phyloP scores from a whole-genome alignment of 2,113 vertebrate genomes.

The Carettochelys insculpta region DNA sequence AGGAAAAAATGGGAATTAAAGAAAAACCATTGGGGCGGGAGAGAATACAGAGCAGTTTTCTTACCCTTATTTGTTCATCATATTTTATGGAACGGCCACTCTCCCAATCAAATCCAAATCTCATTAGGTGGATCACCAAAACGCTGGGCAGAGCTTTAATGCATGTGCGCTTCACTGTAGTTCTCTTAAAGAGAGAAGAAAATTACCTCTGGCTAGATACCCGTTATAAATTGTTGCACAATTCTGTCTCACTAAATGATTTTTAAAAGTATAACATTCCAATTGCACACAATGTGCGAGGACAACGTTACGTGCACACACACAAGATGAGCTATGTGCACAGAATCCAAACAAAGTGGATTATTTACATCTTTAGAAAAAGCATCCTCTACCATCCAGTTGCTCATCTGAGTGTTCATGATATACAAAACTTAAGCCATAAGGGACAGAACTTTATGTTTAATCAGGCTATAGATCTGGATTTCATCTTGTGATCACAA shows the following conservation, averaged over 20 bases:
- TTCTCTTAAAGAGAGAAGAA: constrained; percentile 84
- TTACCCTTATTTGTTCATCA: constrained; percentile 97
- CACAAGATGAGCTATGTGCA: fast-evolving
- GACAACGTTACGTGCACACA: fast-evolving
- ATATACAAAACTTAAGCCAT: background rate
- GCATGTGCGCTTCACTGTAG: constrained; percentile 96
- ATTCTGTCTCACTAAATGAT: background rate
- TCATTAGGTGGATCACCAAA: constrained; percentile 97
- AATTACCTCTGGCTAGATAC: constrained; percentile 31
- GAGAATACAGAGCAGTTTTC: background rate
- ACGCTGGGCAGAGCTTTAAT: constrained; percentile 96
- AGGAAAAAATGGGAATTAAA: background rate
- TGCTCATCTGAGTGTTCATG: background rate
- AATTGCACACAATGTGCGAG: background rate
- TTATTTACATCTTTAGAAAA: background rate
- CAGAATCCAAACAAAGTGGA: background rate
- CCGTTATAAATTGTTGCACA: background rate
- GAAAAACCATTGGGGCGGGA: fast-evolving
- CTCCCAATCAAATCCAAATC: constrained; percentile 99
- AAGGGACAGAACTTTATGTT: background rate
- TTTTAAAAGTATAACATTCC: background rate
- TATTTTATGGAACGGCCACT: constrained; percentile 99
- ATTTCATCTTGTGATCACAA: background rate
- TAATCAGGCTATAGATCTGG: background rate
- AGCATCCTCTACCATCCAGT: background rate